Evolutionary conservation across 2,113 vertebrate species (phyloP).

Genomic region (Noctilio leporinus): DNA sequence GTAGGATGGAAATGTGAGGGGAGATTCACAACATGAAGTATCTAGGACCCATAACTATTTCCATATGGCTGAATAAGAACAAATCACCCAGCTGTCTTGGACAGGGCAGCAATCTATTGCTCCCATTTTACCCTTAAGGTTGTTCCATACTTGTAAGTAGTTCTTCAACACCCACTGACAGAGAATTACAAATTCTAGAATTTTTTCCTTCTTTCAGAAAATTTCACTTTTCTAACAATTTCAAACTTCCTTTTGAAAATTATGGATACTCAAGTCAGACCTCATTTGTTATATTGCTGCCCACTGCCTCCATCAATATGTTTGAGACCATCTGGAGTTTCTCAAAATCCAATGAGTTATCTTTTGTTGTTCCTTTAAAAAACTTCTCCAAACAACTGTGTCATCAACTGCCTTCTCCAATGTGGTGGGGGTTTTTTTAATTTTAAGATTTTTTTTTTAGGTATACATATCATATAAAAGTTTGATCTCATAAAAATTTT

Average conservation of each 20-base stretch:
- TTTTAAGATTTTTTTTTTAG: conserved; percentile 29
- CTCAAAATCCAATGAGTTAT: not conserved
- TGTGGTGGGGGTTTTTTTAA: not conserved
- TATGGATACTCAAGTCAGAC: not conserved
- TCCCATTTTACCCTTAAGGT: not conserved
- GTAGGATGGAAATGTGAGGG: too few relatives aligned
- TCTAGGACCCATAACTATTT: not conserved
- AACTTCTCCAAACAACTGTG: conserved; percentile 1
- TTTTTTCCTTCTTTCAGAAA: conserved; percentile 14
- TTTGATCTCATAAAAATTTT: conserved; percentile 33
- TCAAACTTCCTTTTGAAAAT: conserved; percentile 22
- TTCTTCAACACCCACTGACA: not conserved
- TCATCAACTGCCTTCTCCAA: not conserved
- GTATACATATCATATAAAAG: conserved; percentile 34
- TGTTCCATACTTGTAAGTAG: not conserved
- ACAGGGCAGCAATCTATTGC: not conserved
- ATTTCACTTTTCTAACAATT: conserved; percentile 10
- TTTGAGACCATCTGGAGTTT: not conserved
- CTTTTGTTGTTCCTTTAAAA: not conserved
- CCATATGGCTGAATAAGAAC: not conserved
- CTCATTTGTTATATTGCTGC: not conserved
- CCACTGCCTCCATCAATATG: not conserved
- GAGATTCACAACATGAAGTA: not conserved
- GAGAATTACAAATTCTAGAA: not conserved
- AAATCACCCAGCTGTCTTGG: not conserved